Evolutionary conservation across 2,888 invertebrate species (phyloP).

Genomic region (Chrysolina americana): DNA sequence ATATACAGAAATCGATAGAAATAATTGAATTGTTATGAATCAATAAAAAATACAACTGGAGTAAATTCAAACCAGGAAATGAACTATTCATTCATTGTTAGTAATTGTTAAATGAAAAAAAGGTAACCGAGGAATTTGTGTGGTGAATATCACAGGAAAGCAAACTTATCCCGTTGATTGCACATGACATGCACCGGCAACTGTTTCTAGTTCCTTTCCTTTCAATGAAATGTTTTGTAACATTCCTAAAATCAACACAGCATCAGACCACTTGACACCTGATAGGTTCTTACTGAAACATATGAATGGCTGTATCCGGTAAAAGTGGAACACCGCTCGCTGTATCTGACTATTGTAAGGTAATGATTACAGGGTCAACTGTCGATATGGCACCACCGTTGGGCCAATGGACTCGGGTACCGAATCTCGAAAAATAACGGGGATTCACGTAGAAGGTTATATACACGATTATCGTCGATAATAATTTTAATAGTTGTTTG

Average conservation of each 20-base stretch:
- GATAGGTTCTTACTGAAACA: conserved; percentile 24
- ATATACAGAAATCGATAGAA: too few species aligned
- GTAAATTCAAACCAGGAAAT: too few species aligned
- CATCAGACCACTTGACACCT: conserved; percentile 22
- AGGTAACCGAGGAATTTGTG: not conserved
- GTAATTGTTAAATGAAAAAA: too few species aligned
- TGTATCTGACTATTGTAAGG: conserved; percentile 38
- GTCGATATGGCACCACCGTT: conserved; percentile 23
- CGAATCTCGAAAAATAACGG: conserved; percentile 16
- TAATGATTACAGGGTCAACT: conserved; percentile 49
- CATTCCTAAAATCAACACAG: conserved; percentile 28
- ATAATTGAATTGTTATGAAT: too few species aligned
- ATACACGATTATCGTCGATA: not conserved
- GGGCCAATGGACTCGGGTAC: conserved; percentile 14
- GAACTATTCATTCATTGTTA: too few species aligned
- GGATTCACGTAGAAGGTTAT: conserved; percentile 21
- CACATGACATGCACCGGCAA: conserved; percentile 14
- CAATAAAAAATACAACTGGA: too few species aligned
- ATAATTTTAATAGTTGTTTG: not conserved
- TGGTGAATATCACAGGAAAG: not conserved
- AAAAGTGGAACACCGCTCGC: conserved; percentile 53
- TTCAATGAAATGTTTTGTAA: conserved; percentile 27
- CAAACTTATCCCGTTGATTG: not conserved
- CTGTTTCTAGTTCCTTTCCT: conserved; percentile 27
- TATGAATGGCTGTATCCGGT: conserved; percentile 45